Evolutionary conservation across 1,140 invertebrate genomes (phyloP).

Genomic region (Polyergus mexicanus): DNA sequence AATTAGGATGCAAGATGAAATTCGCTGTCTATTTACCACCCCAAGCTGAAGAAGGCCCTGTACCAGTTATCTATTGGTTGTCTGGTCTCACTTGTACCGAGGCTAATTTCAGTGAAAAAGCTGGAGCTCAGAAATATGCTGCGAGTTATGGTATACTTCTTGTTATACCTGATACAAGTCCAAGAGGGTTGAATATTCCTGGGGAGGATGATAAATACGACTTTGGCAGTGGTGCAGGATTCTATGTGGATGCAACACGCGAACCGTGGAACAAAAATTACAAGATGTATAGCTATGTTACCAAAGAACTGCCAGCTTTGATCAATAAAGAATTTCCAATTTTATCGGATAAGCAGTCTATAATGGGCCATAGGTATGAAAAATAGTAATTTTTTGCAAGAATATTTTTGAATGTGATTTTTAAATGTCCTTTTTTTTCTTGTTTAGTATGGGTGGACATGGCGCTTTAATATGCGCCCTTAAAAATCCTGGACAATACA

Average conservation of each 20-base stretch:
- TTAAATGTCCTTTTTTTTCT: constrained; percentile 59
- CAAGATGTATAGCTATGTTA: constrained; percentile 98
- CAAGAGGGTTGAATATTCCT: constrained; percentile 94
- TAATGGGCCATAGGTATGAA: constrained; percentile 94
- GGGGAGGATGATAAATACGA: constrained; percentile 97
- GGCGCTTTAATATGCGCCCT: constrained; percentile 97
- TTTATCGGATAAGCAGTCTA: constrained; percentile 89
- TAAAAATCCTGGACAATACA: constrained; percentile 96
- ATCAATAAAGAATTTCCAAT: constrained; percentile 92
- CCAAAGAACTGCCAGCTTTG: constrained; percentile 94
- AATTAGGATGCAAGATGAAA: constrained; percentile 96
- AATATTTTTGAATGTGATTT: not conserved
- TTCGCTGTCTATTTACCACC: constrained; percentile 97
- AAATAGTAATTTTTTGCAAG: constrained; percentile 30
- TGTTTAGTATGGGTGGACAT: constrained; percentile 97
- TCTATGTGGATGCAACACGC: constrained; percentile 97
- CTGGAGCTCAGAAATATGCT: constrained; percentile 96
- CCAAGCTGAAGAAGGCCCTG: constrained; percentile 89
- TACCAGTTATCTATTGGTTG: constrained; percentile 96
- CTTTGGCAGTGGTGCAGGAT: constrained; percentile 98
- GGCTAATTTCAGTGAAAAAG: constrained; percentile 98
- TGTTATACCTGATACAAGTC: constrained; percentile 98
- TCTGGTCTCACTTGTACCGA: constrained; percentile 98
- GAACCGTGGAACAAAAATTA: constrained; percentile 98
- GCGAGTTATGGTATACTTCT: constrained; percentile 94